Evolutionary conservation across 2,888 invertebrate species (phyloP), one percentile per base, ranked within the genome.

Genomic region (Eupeodes latifasciatus): DNA sequence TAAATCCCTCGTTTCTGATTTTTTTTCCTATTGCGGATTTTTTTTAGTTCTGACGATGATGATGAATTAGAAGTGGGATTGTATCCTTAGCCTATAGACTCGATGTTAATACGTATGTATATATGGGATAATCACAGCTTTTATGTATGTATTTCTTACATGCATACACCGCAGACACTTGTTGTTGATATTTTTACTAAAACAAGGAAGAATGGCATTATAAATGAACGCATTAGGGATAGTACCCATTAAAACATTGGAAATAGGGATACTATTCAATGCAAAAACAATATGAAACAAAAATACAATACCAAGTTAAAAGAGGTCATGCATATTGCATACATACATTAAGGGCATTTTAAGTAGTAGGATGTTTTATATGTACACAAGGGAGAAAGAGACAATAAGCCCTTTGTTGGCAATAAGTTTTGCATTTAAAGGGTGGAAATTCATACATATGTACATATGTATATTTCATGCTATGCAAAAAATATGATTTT

Each of bases 201-300:
- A 76, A 62, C 76, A 61, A 76, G 53, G 55, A 76, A 76, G 69
- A 81, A 81, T 76, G 55, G 51, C 76, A 76, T 81, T 69, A 71
- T 47, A 64, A 64, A 49, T 76, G 62, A 81, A 62, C 62, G 69
- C 76, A 81, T 81, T 81, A 81, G 69, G 69, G 62, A 81, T 66
- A 61, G 67, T 81, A 66, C 66, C 81, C 74, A 81, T 81, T 81
- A 47, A 81, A 81, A 67, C 27, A 81, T 57, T 74, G 80, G 64
- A 80, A 74, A 72, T 12, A 57, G 53, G 49, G 49, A 81, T 66
- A 74, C 75, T 75, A 81, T 75, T 81, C 67, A 67, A 55, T 66
- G 62, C 12, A 44, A 40, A 40, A 40, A n/a, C 40, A 40, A 40
- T 7, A 40, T 40, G 40, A 40, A 40, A 40, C 5, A 40, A 61